Conservation (phyloP, 2,113 vertebrate genomes). For the Laticauda laticaudata region DNA sequence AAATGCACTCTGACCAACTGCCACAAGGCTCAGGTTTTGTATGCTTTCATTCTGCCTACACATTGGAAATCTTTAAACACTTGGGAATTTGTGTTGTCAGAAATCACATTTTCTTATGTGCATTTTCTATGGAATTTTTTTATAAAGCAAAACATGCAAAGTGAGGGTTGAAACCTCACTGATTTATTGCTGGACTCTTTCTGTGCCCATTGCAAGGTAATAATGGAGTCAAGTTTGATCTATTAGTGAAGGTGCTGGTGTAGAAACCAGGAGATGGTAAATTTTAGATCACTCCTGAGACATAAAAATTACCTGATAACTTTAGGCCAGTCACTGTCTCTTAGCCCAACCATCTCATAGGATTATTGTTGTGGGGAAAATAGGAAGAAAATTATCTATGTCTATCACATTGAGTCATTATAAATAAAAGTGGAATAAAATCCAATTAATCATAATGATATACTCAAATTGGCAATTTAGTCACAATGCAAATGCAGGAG, state of each 20-base stretch:
- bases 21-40: background rate
- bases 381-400: background rate
- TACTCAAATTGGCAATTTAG: background rate
- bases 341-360: background rate
- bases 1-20: background rate
- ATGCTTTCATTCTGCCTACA: background rate
- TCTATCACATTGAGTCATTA: background rate
- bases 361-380: too few relatives aligned
- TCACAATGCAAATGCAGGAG: background rate
- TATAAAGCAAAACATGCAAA: conserved; percentile 26
- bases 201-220: background rate
- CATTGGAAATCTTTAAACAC: background rate
- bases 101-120: conserved; percentile 26
- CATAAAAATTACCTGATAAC: background rate
- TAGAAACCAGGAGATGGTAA: background rate
- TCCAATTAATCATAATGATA: background rate
- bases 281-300: too few relatives aligned
- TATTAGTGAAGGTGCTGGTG: background rate
- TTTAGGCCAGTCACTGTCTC: background rate
- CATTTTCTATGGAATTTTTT: background rate
- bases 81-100: conserved; percentile 10
- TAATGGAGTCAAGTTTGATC: background rate
- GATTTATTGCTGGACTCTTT: conserved; percentile 28
- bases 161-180: conserved; percentile 18
- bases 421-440: background rate